Evolutionary conservation across 2,113 vertebrate genomes (phyloP).

Genomic region (Muscicapa adusta): DNA sequence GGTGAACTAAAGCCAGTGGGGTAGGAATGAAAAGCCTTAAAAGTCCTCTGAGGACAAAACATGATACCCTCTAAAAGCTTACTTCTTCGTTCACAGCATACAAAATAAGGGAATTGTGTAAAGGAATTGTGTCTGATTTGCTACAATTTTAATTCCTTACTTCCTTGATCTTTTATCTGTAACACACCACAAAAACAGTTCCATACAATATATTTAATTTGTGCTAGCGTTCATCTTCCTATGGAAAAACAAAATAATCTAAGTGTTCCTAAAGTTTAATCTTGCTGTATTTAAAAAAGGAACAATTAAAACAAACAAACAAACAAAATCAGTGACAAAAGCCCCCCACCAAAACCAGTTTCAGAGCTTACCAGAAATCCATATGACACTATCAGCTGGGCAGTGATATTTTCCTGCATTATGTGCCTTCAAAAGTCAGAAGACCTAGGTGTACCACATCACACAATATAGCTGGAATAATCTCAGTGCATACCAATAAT

Average conservation of each 20-base stretch:
- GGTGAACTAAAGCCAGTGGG: neutral
- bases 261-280: neutral
- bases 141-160: neutral
- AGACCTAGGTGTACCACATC: neutral
- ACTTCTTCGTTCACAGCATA: neutral
- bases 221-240: neutral
- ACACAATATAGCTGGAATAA: neutral
- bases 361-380: neutral
- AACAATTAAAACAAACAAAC: neutral
- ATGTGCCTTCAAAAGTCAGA: neutral
- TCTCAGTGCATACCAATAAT: neutral
- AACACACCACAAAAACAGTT: neutral
- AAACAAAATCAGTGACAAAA: too few relatives aligned
- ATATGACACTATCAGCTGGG: neutral
- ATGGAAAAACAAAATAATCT: neutral
- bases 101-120: neutral
- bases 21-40: neutral
- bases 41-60: neutral
- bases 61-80: neutral
- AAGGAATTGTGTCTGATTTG: neutral
- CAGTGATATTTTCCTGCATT: neutral
- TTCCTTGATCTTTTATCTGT: neutral
- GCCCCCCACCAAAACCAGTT: accelerated
- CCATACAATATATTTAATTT: neutral
- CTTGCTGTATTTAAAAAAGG: neutral